Evolutionary conservation across 1,140 invertebrate genomes (phyloP).

Genomic region (Caenorhabditis elegans): WBcel235 BX284604.4:10615501-10616000

Average conservation of each 20-base stretch:
- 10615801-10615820: neutral
- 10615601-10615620: slow-evolving; percentile 31
- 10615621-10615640: neutral
- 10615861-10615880: no score
- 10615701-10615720: neutral
- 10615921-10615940: no score
- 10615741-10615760: neutral
- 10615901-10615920: no score
- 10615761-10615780: neutral
- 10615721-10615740: neutral
- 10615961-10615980: no score
- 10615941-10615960: no score
- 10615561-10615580: slow-evolving; percentile 31
- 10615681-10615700: neutral
- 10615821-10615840: neutral
- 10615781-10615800: slow-evolving; percentile 26
- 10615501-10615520: slow-evolving; percentile 3
- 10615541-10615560: slow-evolving; percentile 40
- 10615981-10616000: no score
- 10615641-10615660: neutral
- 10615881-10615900: no score
- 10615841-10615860: no score
- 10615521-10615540: slow-evolving; percentile 39
- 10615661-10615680: neutral
- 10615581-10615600: slow-evolving; percentile 34